Conservation (phyloP, 2,113 vertebrate species). For the Forbesichthys agassizii region DNA sequence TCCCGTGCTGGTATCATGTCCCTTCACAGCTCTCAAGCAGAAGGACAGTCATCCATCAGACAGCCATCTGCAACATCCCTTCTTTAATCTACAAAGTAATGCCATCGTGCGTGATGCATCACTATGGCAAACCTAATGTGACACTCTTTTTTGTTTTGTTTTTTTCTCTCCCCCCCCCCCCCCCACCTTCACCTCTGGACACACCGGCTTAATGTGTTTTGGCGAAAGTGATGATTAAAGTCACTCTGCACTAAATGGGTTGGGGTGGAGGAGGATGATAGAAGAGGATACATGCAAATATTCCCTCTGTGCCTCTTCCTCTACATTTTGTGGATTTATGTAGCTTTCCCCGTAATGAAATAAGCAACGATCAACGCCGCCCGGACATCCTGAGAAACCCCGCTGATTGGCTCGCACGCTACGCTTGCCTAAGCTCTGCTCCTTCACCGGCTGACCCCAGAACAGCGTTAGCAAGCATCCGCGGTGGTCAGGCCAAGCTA, state of each 20-base stretch:
- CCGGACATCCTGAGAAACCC: conserved; percentile 54
- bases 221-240: conserved; percentile 80
- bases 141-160: conserved; percentile 61
- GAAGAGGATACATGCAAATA: conserved; percentile 75
- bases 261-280: conserved; percentile 43
- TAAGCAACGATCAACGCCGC: conserved; percentile 71
- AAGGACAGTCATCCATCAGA: conserved; percentile 73
- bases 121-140: conserved; percentile 76
- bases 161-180: conserved; percentile 27
- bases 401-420: conserved; percentile 41
- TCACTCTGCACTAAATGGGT: conserved; percentile 71
- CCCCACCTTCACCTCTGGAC: conserved; percentile 61
- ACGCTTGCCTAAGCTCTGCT: conserved; percentile 31
- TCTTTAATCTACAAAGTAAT: conserved; percentile 80
- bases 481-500: conserved; percentile 39
- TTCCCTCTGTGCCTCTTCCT: conserved; percentile 69
- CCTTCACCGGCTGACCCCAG: conserved; percentile 60
- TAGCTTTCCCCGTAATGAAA: conserved; percentile 77
- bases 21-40: neutral
- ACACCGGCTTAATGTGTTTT: conserved; percentile 79
- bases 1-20: too few species aligned
- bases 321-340: conserved; percentile 76
- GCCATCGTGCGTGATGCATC: conserved; percentile 78
- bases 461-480: conserved; percentile 53
- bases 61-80: conserved; percentile 68